phyloP scores from a whole-genome alignment of 2,888 invertebrate species.

The Pristionchus exspectatus region DNA sequence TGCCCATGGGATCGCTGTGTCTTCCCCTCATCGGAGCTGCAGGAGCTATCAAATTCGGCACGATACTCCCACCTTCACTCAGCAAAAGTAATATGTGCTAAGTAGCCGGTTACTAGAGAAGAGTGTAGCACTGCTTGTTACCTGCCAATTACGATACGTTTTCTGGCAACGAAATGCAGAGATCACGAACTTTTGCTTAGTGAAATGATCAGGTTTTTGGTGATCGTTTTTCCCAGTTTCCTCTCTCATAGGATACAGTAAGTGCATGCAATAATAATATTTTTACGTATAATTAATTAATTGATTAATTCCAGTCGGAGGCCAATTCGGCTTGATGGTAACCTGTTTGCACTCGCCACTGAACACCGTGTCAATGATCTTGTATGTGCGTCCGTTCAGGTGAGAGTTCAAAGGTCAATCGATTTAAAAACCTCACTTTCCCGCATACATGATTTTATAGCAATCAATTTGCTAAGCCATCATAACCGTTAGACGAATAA shows the following conservation, averaged over 20 bases:
- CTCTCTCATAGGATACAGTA: no score
- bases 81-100: neutral
- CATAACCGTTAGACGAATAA: no score
- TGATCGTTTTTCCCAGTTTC: no score
- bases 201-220: neutral
- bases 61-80: neutral
- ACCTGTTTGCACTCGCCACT: neutral
- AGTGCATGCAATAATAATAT: no score
- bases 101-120: neutral
- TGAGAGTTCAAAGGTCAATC: neutral
- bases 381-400: slow-evolving; percentile 20
- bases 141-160: no score
- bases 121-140: no score
- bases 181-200: neutral
- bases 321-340: slow-evolving; percentile 5
- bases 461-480: neutral
- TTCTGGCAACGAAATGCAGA: no score
- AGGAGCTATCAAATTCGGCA: neutral
- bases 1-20: neutral
- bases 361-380: neutral
- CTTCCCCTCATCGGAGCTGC: neutral
- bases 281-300: neutral
- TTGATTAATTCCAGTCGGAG: neutral
- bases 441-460: neutral
- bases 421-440: no score